phyloP scores from a whole-genome alignment of 1,140 invertebrate species.

The Anthonomus grandis region DNA sequence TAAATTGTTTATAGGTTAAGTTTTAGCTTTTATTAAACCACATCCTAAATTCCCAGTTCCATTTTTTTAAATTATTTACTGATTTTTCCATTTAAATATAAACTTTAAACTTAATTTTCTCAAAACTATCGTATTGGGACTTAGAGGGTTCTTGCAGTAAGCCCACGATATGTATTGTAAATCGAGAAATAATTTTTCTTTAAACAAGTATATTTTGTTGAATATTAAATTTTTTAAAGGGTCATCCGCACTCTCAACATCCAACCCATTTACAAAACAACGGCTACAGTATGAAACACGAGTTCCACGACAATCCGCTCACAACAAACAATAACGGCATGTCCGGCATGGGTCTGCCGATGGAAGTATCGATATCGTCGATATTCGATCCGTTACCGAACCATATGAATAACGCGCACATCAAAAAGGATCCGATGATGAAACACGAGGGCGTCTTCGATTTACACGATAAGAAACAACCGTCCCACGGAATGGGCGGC shows the following conservation, averaged over 20 bases:
- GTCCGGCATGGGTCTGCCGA: constrained; percentile 51
- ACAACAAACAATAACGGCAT: constrained; percentile 55
- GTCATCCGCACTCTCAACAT: constrained; percentile 36
- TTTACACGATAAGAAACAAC: constrained; percentile 11
- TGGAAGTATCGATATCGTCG: constrained; percentile 53
- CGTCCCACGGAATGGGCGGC: constrained; percentile 25
- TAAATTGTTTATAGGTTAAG: too few species aligned
- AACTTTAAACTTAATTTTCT: too few species aligned
- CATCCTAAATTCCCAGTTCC: too few species aligned
- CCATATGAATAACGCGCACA: constrained; percentile 43
- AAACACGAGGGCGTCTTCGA: constrained; percentile 7
- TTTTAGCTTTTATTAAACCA: too few species aligned
- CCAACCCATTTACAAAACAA: constrained; percentile 49
- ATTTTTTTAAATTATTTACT: too few species aligned
- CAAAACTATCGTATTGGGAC: too few species aligned
- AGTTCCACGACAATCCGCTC: constrained; percentile 41
- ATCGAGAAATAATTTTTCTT: too few species aligned
- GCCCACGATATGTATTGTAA: too few species aligned
- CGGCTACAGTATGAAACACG: constrained; percentile 53
- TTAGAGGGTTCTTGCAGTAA: too few species aligned
- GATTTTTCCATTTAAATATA: too few species aligned
- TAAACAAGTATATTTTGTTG: too few species aligned
- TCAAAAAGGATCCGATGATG: constrained; percentile 43
- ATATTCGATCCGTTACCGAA: constrained; percentile 62
- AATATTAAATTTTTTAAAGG: too few species aligned